Percentiles rank a stretch among this genome's conserved stretches.
Evolutionary conservation across 1,140 invertebrate genomes (phyloP).

Genomic region (Drosophila tristis): DNA sequence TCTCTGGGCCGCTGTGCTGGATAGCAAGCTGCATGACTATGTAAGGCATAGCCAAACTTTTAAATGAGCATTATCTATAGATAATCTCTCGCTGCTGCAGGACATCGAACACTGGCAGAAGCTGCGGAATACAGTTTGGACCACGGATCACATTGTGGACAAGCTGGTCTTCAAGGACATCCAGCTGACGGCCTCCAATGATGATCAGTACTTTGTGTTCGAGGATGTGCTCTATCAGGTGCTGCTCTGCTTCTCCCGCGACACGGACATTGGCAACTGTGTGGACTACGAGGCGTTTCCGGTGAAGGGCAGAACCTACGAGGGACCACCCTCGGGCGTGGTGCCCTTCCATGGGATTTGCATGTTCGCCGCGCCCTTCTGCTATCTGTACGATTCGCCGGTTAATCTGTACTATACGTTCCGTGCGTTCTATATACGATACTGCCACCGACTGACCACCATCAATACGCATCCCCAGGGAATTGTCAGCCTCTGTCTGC

Average conservation of each 20-base stretch:
- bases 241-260: conserved; percentile 96
- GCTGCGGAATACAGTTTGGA: conserved; percentile 92
- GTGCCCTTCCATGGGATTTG: conserved; percentile 98
- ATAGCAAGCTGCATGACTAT: conserved; percentile 74
- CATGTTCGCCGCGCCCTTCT: conserved; percentile 98
- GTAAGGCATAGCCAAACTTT: conserved; percentile 40
- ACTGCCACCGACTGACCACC: conserved; percentile 95
- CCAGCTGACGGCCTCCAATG: conserved; percentile 97
- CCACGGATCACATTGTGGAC: conserved; percentile 96
- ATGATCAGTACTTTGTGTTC: conserved; percentile 99
- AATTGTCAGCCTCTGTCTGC: conserved; percentile 91
- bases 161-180: conserved; percentile 98
- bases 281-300: conserved; percentile 88
- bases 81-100: conserved; percentile 84
- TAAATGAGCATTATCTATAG: neutral
- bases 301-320: conserved; percentile 89
- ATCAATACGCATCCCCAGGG: conserved; percentile 96
- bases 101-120: conserved; percentile 92
- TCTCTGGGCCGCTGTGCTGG: conserved; percentile 79
- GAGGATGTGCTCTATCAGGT: conserved; percentile 98
- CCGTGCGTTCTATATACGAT: conserved; percentile 94
- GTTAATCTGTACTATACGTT: conserved; percentile 95
- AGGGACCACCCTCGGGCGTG: conserved; percentile 94
- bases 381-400: conserved; percentile 96
- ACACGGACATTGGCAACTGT: conserved; percentile 90